These are phyloP conservation scores for Pterostichus madidus DNA, from an alignment of 2,888 invertebrate species.

Conservation along the genomic window DNA sequence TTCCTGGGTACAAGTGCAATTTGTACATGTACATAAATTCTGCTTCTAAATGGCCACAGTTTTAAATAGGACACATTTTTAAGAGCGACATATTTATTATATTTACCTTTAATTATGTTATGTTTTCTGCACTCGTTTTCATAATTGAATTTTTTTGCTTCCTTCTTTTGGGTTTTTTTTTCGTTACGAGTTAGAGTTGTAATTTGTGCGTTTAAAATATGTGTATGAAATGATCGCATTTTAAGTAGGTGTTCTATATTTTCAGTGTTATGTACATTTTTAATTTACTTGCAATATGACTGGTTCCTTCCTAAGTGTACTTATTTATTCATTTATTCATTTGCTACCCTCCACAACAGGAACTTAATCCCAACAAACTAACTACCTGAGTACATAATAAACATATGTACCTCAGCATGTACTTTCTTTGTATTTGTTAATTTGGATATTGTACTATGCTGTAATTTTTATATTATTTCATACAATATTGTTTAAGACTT, in stretches of 20 bases:
- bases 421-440: too few relatives aligned
- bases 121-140: conserved; percentile 5
- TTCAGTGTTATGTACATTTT: neutral
- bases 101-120: conserved; percentile 15
- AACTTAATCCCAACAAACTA: too few relatives aligned
- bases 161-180: neutral
- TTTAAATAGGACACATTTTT: neutral
- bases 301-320: too few relatives aligned
- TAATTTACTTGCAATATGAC: too few relatives aligned
- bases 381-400: too few relatives aligned
- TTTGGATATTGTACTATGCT: too few relatives aligned
- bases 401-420: too few relatives aligned
- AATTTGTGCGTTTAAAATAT: conserved; percentile 1
- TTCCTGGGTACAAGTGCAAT: conserved; percentile 8
- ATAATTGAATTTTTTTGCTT: conserved; percentile 14
- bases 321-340: too few relatives aligned
- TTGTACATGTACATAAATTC: conserved; percentile 3
- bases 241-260: neutral
- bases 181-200: neutral
- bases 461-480: too few relatives aligned
- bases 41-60: neutral
- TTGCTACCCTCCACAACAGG: too few relatives aligned
- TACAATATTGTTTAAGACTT: too few relatives aligned
- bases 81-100: conserved; percentile 16
- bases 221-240: neutral